Conservation (phyloP, 2,888 invertebrate species). For the Phaonia tiefii region DNA sequence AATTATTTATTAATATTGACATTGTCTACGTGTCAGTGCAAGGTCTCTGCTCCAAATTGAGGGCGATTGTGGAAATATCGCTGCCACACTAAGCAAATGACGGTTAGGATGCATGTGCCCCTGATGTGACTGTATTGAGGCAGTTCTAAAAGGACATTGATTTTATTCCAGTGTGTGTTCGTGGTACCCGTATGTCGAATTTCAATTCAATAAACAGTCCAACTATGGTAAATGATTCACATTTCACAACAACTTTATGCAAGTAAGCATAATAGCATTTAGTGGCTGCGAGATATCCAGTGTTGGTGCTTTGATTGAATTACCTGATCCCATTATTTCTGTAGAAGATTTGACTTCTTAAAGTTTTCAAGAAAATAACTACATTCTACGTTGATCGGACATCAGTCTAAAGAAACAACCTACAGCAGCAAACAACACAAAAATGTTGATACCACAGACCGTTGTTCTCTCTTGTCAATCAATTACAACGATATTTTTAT, state of each 20-base stretch:
- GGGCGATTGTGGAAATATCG: not conserved
- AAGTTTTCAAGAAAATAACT: constrained; percentile 21
- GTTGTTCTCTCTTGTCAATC: constrained; percentile 24
- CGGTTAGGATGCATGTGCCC: too few species aligned
- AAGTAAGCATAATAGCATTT: not conserved
- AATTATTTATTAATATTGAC: constrained; percentile 62
- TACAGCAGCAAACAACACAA: too few species aligned
- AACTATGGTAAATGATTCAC: too few species aligned
- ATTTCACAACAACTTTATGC: too few species aligned
- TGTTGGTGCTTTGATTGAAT: constrained; percentile 43
- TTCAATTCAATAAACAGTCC: too few species aligned
- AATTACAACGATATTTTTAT: constrained; percentile 5
- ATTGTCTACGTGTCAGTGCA: constrained; percentile 60
- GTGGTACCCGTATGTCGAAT: too few species aligned
- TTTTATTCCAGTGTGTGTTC: too few species aligned
- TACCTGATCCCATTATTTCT: constrained; percentile 45
- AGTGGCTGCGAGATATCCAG: constrained; percentile 5
- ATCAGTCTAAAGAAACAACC: not conserved
- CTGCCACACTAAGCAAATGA: not conserved
- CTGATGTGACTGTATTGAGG: too few species aligned
- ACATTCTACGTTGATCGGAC: not conserved
- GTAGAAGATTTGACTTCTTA: too few species aligned
- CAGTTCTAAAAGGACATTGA: not conserved
- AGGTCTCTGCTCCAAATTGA: constrained; percentile 32
- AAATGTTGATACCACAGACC: too few species aligned